These are phyloP conservation scores for Psammodynastes pulverulentus DNA, from an alignment of 2,113 vertebrate genomes.

Conservation along the genomic window DNA sequence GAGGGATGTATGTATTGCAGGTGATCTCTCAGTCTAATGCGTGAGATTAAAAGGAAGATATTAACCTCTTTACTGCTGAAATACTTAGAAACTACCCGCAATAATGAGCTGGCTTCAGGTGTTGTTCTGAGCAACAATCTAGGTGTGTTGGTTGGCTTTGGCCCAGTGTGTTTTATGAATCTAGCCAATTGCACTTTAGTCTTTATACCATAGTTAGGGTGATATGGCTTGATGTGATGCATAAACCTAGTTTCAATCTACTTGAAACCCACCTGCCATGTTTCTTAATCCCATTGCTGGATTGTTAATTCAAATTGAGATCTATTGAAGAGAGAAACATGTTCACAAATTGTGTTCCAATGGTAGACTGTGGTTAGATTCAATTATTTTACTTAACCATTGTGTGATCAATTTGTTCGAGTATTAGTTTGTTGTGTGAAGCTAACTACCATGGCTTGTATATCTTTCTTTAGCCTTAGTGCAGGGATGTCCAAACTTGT, in stretches of 20 bases:
- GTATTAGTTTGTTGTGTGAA: neutral
- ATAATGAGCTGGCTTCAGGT: neutral
- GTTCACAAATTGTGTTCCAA: neutral
- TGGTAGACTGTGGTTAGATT: neutral
- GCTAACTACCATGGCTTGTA: neutral
- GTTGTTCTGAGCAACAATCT: neutral
- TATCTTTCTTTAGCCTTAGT: too few relatives aligned
- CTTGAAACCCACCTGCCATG: neutral
- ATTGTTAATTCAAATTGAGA: neutral
- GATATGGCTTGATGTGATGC: neutral
- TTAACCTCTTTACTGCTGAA: neutral
- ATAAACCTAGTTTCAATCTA: neutral
- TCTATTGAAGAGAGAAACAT: neutral
- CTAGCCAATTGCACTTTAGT: neutral
- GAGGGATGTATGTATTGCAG: neutral
- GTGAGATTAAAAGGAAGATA: neutral
- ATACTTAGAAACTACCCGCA: neutral
- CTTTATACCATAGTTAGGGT: neutral
- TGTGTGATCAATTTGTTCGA: neutral
- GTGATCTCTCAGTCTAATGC: neutral
- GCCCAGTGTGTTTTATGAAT: neutral
- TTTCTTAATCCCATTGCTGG: neutral
- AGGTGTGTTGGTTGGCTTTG: neutral
- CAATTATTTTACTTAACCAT: neutral
- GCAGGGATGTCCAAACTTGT: too few relatives aligned